Evolutionary conservation across 1,140 invertebrate species (phyloP), one percentile per base, ranked within the genome.

Genomic region (Solenopsis fugax): DNA sequence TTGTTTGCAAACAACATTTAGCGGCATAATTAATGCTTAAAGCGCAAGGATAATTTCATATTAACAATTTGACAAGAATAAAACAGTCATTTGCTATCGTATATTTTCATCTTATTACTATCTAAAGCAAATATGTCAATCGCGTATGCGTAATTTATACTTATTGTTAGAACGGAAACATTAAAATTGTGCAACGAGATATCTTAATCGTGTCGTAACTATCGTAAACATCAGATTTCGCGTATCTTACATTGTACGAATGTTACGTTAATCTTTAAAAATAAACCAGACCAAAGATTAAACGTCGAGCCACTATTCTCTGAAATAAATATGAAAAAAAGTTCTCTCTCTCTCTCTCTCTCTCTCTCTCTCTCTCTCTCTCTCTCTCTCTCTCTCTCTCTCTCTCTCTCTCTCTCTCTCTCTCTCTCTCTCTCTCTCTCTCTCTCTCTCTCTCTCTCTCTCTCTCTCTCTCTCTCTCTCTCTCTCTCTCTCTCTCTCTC

Each of bases 1-100:
- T 75, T 84, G 54, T 84, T 84, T 75, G 41, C 80, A 50, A 84
- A 84, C 80, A 84, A 75, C 48, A 50, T 50, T 60, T 41, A n/a
- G 4, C 16, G 13, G 12, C 21, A 37, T 84, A 75, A 84, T 84
- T 75, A 84, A 75, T 37, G 54, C 48, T 48, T 60, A 21, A 73
- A n/a, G 7, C 7, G 4, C 41, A 56, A 81, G 48, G 12, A 4
- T 73, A 82, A 73, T 84, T 29, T 73, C 54, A 34, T 48, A 60
- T 50, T 41, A 60, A 60, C 18, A 29, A 73, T 73, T 29, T 60
- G 18, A 48, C 13, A 16, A 54, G n/a, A 71, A 50, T 80, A 24
- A 29, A 60, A 45, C 48, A 6, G 1, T 56, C 52, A 81, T 81
- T 56, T 48, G 54, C 34, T 18, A 21, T 24, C 16, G 16, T 6